Evolutionary conservation across 2,113 vertebrate species (phyloP), one percentile per base, ranked within the genome.

Genomic region (Epinephelus lanceolatus): DNA sequence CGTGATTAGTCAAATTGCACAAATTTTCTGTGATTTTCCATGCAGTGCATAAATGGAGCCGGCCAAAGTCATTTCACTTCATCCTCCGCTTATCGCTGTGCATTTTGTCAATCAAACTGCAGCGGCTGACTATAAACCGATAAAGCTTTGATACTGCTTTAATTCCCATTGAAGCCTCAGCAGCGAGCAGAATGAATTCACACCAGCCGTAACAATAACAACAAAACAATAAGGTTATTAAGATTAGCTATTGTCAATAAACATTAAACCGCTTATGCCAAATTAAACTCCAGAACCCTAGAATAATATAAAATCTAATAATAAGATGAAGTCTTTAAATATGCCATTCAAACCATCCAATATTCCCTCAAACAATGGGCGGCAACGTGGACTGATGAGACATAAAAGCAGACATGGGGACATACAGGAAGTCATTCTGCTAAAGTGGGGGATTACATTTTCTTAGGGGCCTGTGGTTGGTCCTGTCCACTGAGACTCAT

Each of bases 1-100:
- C 56, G 75, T 88, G 86, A 94, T 94, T 92, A 92, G 89, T 91
- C 87, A 91, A 93, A 94, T 84, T 90, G 91, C 87, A 84, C 81
- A 86, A 65, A 90, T 93, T 91, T 94, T 67, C 60, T 45, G 89
- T 91, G 86, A 86, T 90, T 95, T 87, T 91, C 79, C 90, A 81
- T 76, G 88, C 87, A 62, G 86, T 47, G 83, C 81, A 59, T 81
- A 86, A 77, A 89, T 80, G 85, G 87, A 90, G 74, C 74, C 73
- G 57, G n/a, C 81, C 82, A 84, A 91, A 91, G 80, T 82, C 71
- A 62, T 89, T 90, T 87, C 71, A 55, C 86, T 87, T 80, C 84
- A 68, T 85, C 65, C 83, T 33, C 78, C 76, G 75, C 86, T 86
- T 74, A 88, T 91, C 78, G 23, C 87, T 27, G 68, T 14, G 71